Evolutionary conservation across 1,140 invertebrate genomes (phyloP).

Genomic region (Diplogasteroides magnus): DNA sequence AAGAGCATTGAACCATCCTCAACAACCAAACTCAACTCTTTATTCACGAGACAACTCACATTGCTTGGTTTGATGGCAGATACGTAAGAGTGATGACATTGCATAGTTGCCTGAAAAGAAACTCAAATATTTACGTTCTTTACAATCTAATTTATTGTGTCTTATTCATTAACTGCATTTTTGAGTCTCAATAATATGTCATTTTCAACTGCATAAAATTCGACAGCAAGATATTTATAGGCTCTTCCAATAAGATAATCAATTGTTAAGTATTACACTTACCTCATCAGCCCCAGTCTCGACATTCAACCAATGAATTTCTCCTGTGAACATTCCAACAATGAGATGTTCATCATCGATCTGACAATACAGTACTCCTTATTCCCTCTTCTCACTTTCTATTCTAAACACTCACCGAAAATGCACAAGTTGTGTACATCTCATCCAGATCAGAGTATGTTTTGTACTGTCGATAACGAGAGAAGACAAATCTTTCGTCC

Average conservation of each 20-base stretch:
- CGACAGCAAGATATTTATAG: too few species aligned
- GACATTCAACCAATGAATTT: constrained; percentile 79
- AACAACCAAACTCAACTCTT: constrained; percentile 44
- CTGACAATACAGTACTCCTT: constrained; percentile 58
- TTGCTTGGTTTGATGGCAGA: constrained; percentile 36
- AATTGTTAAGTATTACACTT: too few species aligned
- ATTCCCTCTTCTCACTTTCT: background rate
- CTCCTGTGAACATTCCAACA: constrained; percentile 78
- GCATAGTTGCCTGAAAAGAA: constrained; percentile 45
- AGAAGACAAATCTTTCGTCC: constrained; percentile 11
- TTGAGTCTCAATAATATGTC: too few species aligned
- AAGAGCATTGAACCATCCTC: constrained; percentile 72
- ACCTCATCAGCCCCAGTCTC: constrained; percentile 68
- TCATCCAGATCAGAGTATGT: constrained; percentile 65
- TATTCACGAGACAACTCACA: constrained; percentile 12
- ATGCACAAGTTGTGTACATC: constrained; percentile 75
- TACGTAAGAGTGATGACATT: constrained; percentile 34
- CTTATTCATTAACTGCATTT: too few species aligned
- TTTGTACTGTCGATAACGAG: constrained; percentile 2
- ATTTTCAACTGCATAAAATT: too few species aligned
- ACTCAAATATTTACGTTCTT: too few species aligned
- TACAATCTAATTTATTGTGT: too few species aligned
- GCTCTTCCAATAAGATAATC: too few species aligned
- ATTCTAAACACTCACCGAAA: constrained; percentile 63
- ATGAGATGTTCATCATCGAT: constrained; percentile 74